phyloP scores from a whole-genome alignment of 2,888 invertebrate genomes.

The Pasiphila rectangulata region DNA sequence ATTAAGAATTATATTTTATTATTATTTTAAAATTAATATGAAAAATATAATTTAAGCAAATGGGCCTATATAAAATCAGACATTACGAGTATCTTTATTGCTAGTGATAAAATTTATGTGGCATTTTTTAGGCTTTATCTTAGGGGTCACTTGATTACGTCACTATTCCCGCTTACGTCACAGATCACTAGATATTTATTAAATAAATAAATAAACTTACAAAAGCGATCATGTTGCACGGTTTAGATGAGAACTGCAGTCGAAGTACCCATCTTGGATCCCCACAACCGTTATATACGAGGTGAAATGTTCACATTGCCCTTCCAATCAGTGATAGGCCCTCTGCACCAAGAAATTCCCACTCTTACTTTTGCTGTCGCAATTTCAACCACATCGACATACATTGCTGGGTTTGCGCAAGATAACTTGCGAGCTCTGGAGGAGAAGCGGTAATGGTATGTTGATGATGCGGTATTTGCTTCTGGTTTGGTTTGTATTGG shows the following conservation, averaged over 20 bases:
- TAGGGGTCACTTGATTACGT: neutral
- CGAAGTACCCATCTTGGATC: constrained; percentile 63
- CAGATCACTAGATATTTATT: too few relatives aligned
- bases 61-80: too few relatives aligned
- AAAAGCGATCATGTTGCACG: constrained; percentile 75
- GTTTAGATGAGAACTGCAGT: constrained; percentile 62
- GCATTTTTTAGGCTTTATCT: too few relatives aligned
- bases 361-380: constrained; percentile 13
- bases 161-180: too few relatives aligned
- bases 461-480: neutral
- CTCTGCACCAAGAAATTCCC: constrained; percentile 39
- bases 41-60: too few relatives aligned
- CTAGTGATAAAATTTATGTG: too few relatives aligned
- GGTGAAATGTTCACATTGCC: constrained; percentile 70
- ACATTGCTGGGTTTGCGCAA: constrained; percentile 36
- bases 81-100: too few relatives aligned
- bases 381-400: neutral
- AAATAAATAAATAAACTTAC: constrained; percentile 55
- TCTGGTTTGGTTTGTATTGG: constrained; percentile 24
- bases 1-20: too few relatives aligned
- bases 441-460: constrained; percentile 38
- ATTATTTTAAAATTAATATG: too few relatives aligned
- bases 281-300: constrained; percentile 71
- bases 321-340: constrained; percentile 76
- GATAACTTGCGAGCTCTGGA: fast-evolving